These are phyloP conservation scores for Phrynocephalus versicolor DNA, from an alignment of 2,113 vertebrate species.

Conservation along the genomic window DNA sequence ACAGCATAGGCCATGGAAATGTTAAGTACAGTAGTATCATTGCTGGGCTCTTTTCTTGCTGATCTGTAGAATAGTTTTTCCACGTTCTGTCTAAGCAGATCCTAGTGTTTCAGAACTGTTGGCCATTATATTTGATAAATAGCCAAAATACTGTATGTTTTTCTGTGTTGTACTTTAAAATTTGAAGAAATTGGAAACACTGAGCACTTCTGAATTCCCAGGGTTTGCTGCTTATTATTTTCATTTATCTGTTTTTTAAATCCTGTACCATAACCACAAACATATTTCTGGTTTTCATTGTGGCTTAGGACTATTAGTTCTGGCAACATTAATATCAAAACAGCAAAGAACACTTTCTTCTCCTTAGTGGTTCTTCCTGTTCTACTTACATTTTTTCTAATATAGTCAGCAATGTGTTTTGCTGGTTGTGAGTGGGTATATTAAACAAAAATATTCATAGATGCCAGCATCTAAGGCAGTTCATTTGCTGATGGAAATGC, in stretches of 20 bases:
- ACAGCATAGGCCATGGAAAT: not conserved
- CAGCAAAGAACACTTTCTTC: not conserved
- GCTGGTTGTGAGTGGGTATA: not conserved
- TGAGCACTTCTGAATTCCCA: not conserved
- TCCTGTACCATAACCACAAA: conserved; percentile 11
- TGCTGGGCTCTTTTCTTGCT: fast-evolving
- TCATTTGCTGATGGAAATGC: not conserved
- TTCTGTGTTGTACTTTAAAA: not conserved
- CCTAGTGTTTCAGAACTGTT: not conserved
- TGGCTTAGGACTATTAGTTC: not conserved
- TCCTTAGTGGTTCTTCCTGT: not conserved
- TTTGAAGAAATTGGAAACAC: not conserved
- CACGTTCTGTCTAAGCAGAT: not conserved
- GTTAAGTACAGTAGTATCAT: not conserved
- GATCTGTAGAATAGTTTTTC: not conserved
- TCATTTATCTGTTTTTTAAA: not conserved
- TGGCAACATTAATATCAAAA: not conserved
- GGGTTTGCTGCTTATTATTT: not conserved
- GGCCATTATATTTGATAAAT: not conserved
- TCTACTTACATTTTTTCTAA: not conserved
- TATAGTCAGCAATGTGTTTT: fast-evolving
- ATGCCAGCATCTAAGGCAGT: not conserved
- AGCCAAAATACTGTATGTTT: not conserved
- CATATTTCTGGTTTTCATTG: not conserved
- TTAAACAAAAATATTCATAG: not conserved